phyloP scores from a whole-genome alignment of 2,113 vertebrate genomes.

The Anseranas semipalmata region DNA sequence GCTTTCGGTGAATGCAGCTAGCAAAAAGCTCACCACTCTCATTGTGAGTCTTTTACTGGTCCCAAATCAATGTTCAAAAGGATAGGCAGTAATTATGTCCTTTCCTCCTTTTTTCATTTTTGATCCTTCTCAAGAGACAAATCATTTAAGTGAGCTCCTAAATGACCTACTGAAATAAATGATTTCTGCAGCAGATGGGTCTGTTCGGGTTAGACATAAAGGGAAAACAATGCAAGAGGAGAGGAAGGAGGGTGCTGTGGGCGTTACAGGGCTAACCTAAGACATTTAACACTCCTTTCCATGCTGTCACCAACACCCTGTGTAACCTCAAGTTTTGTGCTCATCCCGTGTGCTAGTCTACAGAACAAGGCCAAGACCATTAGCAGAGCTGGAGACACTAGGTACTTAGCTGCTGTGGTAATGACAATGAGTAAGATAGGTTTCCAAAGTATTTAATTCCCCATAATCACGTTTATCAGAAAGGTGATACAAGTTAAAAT shows the following conservation, averaged over 20 bases:
- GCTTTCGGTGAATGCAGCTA: not conserved
- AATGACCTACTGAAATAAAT: slow-evolving; percentile 5
- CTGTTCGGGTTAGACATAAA: not conserved
- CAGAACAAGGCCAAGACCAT: not conserved
- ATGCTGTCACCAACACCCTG: not conserved
- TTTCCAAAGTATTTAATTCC: not conserved
- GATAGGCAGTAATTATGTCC: not conserved
- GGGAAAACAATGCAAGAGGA: not conserved
- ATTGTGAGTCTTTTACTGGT: not conserved
- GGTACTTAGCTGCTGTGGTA: not conserved
- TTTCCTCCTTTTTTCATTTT: slow-evolving; percentile 4
- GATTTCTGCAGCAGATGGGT: not conserved
- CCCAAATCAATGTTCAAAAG: slow-evolving; percentile 30
- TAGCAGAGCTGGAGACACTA: not conserved
- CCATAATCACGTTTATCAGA: not conserved
- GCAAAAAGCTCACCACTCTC: slow-evolving; percentile 33
- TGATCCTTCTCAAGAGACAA: slow-evolving; percentile 25
- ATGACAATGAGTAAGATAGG: not conserved
- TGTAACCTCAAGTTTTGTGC: not conserved
- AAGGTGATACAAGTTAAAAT: not conserved
- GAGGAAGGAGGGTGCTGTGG: not conserved
- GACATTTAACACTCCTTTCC: not conserved
- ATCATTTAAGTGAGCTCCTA: slow-evolving; percentile 4
- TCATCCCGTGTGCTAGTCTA: rapidly evolving
- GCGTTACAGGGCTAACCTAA: not conserved